Evolutionary conservation across 2,888 invertebrate species (phyloP), one percentile per base, ranked within the genome.

Genomic region (Bugula neritina): DNA sequence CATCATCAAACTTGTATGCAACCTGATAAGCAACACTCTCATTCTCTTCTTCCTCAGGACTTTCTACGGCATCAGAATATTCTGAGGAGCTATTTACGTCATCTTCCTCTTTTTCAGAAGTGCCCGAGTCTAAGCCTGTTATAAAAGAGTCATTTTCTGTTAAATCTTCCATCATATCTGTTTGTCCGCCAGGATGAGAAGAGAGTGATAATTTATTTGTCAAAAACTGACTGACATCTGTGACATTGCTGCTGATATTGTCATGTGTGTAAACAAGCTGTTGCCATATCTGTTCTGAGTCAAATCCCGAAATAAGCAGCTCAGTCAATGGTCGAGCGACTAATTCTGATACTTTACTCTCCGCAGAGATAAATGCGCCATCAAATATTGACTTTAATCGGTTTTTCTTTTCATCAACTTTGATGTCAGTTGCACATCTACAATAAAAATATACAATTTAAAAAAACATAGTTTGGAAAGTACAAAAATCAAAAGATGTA

Each of bases 1-100:
- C 54, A 35, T 69, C 71, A 5, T 73, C 73, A 27, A 75, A 73
- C 23, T 72, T 74, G 54, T 76, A 75, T 72, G 75, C 76, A 70
- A 43, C 43, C 43, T 43, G 43, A 17, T 43, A 10, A 43, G 43
- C 43, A 43, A 5, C 43, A 63, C 73, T 74, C 63, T 75, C 75
- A 69, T 31, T 71, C 25, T 75, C 75, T 69, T 73, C 73, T 35
- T 73, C 73, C 31, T 74, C 75, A n/a, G 74, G 72, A 35, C 75
- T 75, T 54, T 73, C 73, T 55, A 75, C 74, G 54, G 76, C 75
- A 57, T 76, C 72, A 52, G 70, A 72, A 57, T 69, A 57, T 13
- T 23, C 54, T 35, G 54, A 52, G 43, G 74, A 69, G 13, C 71
- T 72, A 5, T 54, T 69, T 21, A 27, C 27, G 13, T 10, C 17